Conservation (phyloP, 2,888 invertebrate genomes). For the Odontomyia ornata region DNA sequence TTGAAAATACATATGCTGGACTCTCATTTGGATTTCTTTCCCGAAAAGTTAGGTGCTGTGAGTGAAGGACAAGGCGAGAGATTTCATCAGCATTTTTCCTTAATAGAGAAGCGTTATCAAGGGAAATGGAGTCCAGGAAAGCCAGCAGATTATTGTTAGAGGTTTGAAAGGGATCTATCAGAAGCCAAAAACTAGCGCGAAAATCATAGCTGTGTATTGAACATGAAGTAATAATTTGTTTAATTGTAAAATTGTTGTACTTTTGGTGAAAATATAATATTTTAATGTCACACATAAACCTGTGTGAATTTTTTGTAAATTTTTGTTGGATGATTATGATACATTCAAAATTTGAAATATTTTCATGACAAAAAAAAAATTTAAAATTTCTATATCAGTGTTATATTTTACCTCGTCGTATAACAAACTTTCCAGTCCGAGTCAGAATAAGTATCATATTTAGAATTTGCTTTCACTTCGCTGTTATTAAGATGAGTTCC, state of each 20-base stretch:
- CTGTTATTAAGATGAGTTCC: too few species aligned
- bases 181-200: not conserved
- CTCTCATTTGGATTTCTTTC: not conserved
- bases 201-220: not conserved
- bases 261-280: constrained; percentile 19
- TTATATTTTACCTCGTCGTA: too few species aligned
- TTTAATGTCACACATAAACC: not conserved
- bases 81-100: constrained; percentile 34
- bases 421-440: too few species aligned
- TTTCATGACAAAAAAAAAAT: not conserved
- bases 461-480: too few species aligned
- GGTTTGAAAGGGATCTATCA: constrained; percentile 1
- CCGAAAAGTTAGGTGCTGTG: not conserved
- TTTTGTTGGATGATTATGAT: not conserved
- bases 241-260: constrained; percentile 2
- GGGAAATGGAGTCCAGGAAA: constrained; percentile 38
- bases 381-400: constrained; percentile 2
- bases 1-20: constrained; percentile 15
- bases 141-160: constrained; percentile 43
- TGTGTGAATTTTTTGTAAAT: not conserved
- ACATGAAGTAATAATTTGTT: not conserved
- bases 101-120: constrained; percentile 42
- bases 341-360: constrained; percentile 16
- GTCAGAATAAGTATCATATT: too few species aligned
- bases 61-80: constrained; percentile 39